phyloP scores from a whole-genome alignment of 2,888 invertebrate genomes.

The Anagyrus pseudococci region DNA sequence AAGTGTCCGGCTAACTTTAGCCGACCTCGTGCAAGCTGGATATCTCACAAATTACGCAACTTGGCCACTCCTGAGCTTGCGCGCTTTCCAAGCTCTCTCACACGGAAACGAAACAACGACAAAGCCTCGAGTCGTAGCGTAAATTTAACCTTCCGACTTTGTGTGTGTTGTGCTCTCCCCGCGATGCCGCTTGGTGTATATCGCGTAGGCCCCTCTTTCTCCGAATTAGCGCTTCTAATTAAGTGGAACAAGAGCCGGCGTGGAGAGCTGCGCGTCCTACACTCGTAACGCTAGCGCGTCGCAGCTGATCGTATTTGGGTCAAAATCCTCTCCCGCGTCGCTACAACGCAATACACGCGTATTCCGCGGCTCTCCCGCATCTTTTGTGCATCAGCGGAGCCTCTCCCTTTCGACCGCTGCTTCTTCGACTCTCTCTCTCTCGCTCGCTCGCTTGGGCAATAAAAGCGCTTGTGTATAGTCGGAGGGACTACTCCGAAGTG shows the following conservation, averaged over 20 bases:
- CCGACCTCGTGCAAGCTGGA: not conserved
- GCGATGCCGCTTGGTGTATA: too few relatives aligned
- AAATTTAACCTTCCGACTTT: slow-evolving; percentile 2
- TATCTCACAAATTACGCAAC: slow-evolving; percentile 1
- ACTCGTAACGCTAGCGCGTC: not conserved
- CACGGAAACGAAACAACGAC: not conserved
- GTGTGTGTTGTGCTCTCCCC: too few relatives aligned
- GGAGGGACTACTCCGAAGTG: not conserved
- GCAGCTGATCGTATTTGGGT: slow-evolving; percentile 50
- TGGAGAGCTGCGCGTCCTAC: not conserved
- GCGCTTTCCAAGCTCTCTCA: not conserved
- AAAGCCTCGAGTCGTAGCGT: not conserved
- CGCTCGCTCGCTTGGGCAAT: slow-evolving; percentile 25
- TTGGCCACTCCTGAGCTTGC: not conserved
- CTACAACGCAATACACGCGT: slow-evolving; percentile 40
- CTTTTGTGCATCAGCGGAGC: slow-evolving; percentile 8
- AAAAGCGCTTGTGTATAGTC: not conserved
- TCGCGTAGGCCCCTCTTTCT: too few relatives aligned
- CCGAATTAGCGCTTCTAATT: slow-evolving; percentile 36
- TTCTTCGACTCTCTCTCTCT: not conserved
- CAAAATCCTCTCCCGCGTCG: slow-evolving; percentile 57
- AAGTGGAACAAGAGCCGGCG: slow-evolving; percentile 27
- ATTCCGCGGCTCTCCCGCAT: not conserved
- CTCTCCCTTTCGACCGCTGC: not conserved
- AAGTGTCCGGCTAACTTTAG: not conserved